A percentile compares a stretch with the other conserved stretches of the same genome.
Evolutionary conservation across 2,797 vertebrate species (phyloP).

Genomic region (Leucoraja ocellata): DNA sequence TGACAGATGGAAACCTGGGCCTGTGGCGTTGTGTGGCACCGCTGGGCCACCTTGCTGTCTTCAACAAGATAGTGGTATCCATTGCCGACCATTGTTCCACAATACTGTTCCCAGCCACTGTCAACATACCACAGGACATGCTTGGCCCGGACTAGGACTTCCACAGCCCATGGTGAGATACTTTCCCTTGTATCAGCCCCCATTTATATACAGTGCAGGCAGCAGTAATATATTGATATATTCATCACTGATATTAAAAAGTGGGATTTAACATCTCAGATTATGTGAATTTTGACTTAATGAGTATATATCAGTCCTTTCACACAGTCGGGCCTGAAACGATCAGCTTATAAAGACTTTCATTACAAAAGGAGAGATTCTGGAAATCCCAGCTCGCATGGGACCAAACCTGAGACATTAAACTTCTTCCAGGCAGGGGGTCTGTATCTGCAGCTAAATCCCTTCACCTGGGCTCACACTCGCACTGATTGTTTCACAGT

Average conservation of each 20-base stretch:
- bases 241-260: not conserved
- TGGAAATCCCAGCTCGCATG: not conserved
- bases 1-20: too few species aligned
- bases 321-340: not conserved
- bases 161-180: not conserved
- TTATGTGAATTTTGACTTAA: not conserved
- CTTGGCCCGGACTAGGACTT: not conserved
- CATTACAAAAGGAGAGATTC: not conserved
- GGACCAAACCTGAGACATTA: not conserved
- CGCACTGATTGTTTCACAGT: not conserved
- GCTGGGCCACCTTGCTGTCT: not conserved
- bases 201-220: not conserved
- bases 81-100: not conserved
- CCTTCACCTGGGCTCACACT: not conserved
- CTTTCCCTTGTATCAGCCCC: not conserved
- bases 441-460: not conserved
- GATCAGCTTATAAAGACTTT: not conserved
- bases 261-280: conserved; percentile 7
- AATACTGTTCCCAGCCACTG: not conserved
- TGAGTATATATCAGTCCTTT: not conserved
- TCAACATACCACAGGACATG: not conserved
- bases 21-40: too few species aligned
- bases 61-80: not conserved
- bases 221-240: not conserved
- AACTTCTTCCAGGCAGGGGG: not conserved